Evolutionary conservation across 2,797 vertebrate species (phyloP).

Genomic region (Manis javanica): DNA sequence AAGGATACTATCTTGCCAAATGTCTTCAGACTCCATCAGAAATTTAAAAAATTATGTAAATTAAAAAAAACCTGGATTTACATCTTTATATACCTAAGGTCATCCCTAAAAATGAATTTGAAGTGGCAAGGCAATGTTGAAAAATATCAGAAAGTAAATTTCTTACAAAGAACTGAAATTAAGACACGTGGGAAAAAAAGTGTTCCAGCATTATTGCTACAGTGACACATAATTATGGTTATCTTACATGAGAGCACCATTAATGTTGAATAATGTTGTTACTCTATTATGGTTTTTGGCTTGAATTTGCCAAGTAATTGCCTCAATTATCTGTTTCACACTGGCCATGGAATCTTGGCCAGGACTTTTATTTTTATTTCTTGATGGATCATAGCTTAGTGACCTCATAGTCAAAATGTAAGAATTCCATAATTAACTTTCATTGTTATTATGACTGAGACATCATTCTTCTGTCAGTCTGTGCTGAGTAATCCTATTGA

Average conservation of each 20-base stretch:
- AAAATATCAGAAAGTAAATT: slow-evolving; percentile 8
- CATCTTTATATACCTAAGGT: not conserved
- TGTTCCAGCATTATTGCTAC: not conserved
- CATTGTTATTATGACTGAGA: not conserved
- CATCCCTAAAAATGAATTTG: not conserved
- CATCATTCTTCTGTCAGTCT: slow-evolving; percentile 1
- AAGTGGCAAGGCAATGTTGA: not conserved
- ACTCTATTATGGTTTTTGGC: not conserved
- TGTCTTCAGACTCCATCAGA: not conserved
- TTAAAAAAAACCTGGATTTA: not conserved
- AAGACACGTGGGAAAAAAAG: not conserved
- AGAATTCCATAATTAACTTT: not conserved
- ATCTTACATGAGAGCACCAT: not conserved
- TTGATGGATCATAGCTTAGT: not conserved
- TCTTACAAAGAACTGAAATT: not conserved
- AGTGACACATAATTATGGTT: not conserved
- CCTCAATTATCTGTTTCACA: slow-evolving; percentile 41
- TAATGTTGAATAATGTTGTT: not conserved
- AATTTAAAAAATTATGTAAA: not conserved
- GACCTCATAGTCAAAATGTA: not conserved
- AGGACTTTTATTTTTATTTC: slow-evolving; percentile 3
- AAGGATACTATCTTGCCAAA: not conserved
- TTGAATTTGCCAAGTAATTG: slow-evolving; percentile 53
- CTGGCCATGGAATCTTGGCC: not conserved
- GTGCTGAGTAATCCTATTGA: not conserved